These are phyloP conservation scores for Himalopsyche anomala DNA, from an alignment of 2,888 invertebrate genomes.

Conservation along the genomic window DNA sequence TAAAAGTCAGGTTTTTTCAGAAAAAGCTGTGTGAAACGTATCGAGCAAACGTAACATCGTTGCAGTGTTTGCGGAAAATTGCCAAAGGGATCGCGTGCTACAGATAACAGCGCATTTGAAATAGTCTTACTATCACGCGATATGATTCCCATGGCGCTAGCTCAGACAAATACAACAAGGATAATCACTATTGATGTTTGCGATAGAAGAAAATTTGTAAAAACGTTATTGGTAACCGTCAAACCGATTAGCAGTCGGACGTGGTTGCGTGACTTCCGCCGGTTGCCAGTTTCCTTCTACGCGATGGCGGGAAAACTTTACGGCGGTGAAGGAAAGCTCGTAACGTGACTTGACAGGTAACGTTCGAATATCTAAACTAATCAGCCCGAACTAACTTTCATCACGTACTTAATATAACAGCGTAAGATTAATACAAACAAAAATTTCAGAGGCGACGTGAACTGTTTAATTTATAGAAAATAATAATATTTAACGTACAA, in stretches of 20 bases:
- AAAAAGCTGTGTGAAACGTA: not conserved
- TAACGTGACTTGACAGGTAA: constrained; percentile 37
- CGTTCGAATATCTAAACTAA: constrained; percentile 10
- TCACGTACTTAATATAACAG: constrained; percentile 30
- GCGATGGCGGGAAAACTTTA: constrained; percentile 13
- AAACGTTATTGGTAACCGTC: constrained; percentile 49
- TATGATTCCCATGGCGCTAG: constrained; percentile 39
- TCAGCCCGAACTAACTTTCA: constrained; percentile 24
- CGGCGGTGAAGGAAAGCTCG: constrained; percentile 16
- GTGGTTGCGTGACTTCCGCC: constrained; percentile 41
- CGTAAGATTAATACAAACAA: not conserved
- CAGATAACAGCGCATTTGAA: not conserved
- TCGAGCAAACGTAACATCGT: not conserved
- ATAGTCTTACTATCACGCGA: constrained; percentile 49
- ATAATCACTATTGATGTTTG: constrained; percentile 58
- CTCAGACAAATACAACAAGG: constrained; percentile 39
- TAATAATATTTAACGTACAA: too few species aligned
- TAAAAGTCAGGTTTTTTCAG: not conserved
- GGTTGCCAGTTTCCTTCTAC: constrained; percentile 3
- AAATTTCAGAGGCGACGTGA: not conserved
- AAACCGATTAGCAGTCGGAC: constrained; percentile 46
- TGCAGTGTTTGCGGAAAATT: not conserved
- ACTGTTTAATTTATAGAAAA: not conserved
- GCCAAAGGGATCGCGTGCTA: not conserved
- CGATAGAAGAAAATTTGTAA: constrained; percentile 51